Conservation (phyloP, 2,113 vertebrate genomes). For the Rhabdornis inornatus region DNA sequence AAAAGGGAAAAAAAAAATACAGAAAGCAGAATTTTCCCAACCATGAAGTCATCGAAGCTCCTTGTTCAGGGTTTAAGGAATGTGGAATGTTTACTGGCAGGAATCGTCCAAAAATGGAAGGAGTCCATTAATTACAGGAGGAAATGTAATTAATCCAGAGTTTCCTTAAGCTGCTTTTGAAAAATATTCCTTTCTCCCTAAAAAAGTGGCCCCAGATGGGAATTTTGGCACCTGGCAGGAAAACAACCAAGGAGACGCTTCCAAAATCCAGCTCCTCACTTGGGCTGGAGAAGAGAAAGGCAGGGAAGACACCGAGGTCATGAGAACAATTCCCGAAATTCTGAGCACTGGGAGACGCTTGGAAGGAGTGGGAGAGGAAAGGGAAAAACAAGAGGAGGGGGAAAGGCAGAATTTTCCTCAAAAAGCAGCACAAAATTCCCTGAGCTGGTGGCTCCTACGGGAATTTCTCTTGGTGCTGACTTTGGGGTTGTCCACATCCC, state of each 20-base stretch:
- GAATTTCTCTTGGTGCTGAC: rapidly evolving
- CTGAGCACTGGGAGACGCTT: neutral
- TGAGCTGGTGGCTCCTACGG: neutral
- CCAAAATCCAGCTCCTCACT: neutral
- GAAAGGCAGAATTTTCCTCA: neutral
- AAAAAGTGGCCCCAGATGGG: neutral
- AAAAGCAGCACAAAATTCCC: neutral
- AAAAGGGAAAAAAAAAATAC: neutral
- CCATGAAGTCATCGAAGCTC: neutral
- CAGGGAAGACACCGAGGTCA: neutral
- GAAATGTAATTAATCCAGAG: constrained; percentile 6
- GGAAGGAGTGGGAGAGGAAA: neutral
- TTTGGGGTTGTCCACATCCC: neutral
- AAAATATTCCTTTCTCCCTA: neutral
- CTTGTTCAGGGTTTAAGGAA: neutral
- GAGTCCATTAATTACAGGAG: neutral
- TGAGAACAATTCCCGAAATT: neutral
- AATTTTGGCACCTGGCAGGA: neutral
- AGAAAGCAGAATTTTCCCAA: neutral
- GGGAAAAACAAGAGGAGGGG: neutral
- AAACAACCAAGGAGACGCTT: neutral
- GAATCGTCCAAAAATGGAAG: neutral
- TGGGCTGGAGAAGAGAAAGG: neutral
- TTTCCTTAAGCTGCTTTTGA: neutral
- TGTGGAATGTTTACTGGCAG: constrained; percentile 1